Conservation (phyloP, 1,140 invertebrate species). For the Ips typographus region DNA sequence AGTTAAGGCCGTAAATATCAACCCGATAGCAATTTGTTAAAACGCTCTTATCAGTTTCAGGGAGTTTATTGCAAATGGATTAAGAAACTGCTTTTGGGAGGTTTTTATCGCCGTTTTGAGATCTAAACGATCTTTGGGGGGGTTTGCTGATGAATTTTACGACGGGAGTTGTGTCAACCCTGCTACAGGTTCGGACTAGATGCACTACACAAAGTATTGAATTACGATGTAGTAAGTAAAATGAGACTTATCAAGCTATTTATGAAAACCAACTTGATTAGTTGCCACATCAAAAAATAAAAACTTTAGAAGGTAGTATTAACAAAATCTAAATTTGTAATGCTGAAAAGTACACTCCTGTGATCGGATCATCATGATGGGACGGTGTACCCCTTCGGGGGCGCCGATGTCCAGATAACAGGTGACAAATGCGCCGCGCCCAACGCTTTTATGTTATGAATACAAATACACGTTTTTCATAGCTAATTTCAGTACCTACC, state of each 20-base stretch:
- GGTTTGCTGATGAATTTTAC: slow-evolving; percentile 10
- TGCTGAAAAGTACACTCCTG: background rate
- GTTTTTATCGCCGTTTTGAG: slow-evolving; percentile 3
- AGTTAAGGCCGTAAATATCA: slow-evolving; percentile 6
- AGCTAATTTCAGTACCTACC: slow-evolving; percentile 2
- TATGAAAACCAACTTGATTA: too few relatives aligned
- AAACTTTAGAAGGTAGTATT: too few relatives aligned
- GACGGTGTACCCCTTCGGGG: slow-evolving; percentile 39
- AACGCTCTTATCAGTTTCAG: slow-evolving; percentile 4
- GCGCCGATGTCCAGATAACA: slow-evolving; percentile 50
- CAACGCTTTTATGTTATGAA: slow-evolving; percentile 50
- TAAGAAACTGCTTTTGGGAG: slow-evolving; percentile 6
- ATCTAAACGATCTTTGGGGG: slow-evolving; percentile 7
- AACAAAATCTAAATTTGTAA: background rate
- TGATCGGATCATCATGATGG: slow-evolving; percentile 16
- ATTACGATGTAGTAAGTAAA: too few relatives aligned
- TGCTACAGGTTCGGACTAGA: slow-evolving; percentile 6
- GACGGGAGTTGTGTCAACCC: background rate
- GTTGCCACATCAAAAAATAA: too few relatives aligned
- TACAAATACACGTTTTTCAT: slow-evolving; percentile 46
- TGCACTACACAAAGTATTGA: too few relatives aligned
- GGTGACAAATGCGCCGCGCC: slow-evolving; percentile 51
- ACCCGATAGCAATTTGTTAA: slow-evolving; percentile 15
- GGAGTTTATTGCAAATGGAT: slow-evolving; percentile 14
- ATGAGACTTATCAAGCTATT: too few relatives aligned